A percentile compares a stretch with the other conserved stretches of the same genome.
Conservation (phyloP, 2,797 vertebrate genomes). For the Halcyon badia region DNA sequence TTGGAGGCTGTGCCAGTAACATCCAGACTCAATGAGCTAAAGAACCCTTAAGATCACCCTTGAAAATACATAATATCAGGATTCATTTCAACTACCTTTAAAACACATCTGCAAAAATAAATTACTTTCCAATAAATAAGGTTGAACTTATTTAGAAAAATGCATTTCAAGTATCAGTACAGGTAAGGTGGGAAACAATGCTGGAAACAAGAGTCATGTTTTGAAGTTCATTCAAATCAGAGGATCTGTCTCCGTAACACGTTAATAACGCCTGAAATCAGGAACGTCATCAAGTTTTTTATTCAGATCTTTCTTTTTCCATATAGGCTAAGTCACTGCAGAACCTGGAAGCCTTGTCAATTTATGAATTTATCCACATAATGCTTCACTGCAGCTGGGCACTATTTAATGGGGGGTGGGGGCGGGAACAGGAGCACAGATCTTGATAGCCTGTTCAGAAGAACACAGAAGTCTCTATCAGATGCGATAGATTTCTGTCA, state of each 20-base stretch:
- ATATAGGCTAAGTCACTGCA: not conserved
- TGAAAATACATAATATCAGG: not conserved
- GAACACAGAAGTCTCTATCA: not conserved
- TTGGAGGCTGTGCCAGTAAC: not conserved
- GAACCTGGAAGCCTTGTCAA: not conserved
- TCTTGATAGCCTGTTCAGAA: not conserved
- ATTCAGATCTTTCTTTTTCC: not conserved
- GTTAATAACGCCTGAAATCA: not conserved
- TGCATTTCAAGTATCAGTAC: not conserved
- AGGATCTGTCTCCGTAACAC: not conserved
- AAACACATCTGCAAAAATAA: not conserved
- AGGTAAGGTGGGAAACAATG: not conserved
- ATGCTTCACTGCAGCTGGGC: not conserved
- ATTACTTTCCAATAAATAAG: not conserved
- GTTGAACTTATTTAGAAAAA: not conserved
- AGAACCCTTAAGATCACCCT: not conserved
- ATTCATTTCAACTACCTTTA: not conserved
- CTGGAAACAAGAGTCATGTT: not conserved
- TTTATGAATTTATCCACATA: not conserved
- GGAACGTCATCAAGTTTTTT: not conserved
- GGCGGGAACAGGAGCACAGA: not conserved
- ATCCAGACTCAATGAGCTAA: not conserved
- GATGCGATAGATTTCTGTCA: not conserved
- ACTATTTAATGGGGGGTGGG: not conserved
- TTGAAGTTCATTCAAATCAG: not conserved